These are phyloP conservation scores for Cephus cinctus DNA, from an alignment of 1,140 invertebrate genomes.

Conservation along the genomic window DNA sequence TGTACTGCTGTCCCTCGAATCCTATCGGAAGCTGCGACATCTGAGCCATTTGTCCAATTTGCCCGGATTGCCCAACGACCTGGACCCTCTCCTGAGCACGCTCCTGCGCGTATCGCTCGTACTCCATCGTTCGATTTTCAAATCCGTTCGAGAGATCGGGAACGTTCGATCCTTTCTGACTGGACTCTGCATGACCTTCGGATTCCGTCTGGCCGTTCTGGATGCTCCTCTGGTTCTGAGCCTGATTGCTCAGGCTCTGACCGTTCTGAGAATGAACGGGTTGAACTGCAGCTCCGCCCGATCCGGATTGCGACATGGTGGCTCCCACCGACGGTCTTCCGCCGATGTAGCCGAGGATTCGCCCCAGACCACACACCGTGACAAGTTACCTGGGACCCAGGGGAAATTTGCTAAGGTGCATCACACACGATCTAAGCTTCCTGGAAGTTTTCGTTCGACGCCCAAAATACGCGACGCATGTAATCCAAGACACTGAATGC, in stretches of 20 bases:
- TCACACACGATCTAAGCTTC: not conserved
- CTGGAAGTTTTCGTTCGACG: not conserved
- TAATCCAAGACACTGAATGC: no score
- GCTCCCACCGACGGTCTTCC: constrained; percentile 50
- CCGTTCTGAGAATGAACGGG: constrained; percentile 29
- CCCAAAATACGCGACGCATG: not conserved
- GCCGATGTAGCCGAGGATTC: constrained; percentile 55
- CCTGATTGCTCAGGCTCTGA: constrained; percentile 24
- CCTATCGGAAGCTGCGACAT: no score
- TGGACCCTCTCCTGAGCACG: constrained; percentile 18
- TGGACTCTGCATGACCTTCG: not conserved
- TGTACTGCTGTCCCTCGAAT: no score
- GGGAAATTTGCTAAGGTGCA: constrained; percentile 16
- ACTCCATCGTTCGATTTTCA: constrained; percentile 41
- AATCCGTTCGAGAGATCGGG: constrained; percentile 49
- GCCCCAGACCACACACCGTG: constrained; percentile 54
- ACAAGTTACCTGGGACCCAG: constrained; percentile 34
- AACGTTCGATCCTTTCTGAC: not conserved
- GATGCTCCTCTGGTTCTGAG: constrained; percentile 23
- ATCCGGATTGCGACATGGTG: constrained; percentile 49
- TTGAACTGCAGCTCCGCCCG: no score
- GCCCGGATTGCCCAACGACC: no score
- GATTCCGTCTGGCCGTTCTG: constrained; percentile 36
- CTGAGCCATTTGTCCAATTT: no score
- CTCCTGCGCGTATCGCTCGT: constrained; percentile 32